A percentile compares a stretch with the other conserved stretches of the same genome.
Evolutionary conservation across 2,797 vertebrate genomes (phyloP).

Genomic region (Halcyon smyrnensis): DNA sequence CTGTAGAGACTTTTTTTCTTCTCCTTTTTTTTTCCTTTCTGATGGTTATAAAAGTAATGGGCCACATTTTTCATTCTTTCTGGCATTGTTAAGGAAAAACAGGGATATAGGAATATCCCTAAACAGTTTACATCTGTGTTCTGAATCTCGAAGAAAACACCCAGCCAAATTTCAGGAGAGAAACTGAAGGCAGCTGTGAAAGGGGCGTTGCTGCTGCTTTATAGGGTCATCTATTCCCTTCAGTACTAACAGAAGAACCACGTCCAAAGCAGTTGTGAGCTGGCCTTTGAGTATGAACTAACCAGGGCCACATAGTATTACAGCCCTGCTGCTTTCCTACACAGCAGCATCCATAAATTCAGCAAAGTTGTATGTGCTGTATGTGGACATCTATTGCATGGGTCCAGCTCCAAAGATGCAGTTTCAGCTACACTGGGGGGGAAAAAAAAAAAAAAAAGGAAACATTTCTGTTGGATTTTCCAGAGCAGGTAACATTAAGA

Average conservation of each 20-base stretch:
- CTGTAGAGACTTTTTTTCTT: background rate
- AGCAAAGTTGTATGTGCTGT: background rate
- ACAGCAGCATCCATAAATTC: background rate
- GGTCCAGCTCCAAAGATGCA: background rate
- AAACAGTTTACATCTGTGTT: slow-evolving; percentile 36
- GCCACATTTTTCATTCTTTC: background rate
- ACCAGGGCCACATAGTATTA: background rate
- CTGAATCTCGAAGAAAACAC: background rate
- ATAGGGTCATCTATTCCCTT: background rate
- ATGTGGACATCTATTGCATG: background rate
- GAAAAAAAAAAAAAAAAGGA: background rate
- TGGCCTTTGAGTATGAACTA: background rate
- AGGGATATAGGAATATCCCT: slow-evolving; percentile 17
- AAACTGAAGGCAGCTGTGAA: slow-evolving; percentile 41
- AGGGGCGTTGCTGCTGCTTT: background rate
- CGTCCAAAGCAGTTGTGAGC: background rate
- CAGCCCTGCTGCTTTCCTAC: background rate
- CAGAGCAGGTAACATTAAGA: background rate
- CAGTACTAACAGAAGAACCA: background rate
- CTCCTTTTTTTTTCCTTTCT: background rate
- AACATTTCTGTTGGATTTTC: background rate
- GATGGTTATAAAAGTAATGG: background rate
- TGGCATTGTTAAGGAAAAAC: background rate
- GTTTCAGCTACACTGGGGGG: background rate
- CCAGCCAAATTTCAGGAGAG: slow-evolving; percentile 10